Base-by-base conservation (phyloP, 1,140 invertebrate species). In the Agrilus planipennis region DNA sequence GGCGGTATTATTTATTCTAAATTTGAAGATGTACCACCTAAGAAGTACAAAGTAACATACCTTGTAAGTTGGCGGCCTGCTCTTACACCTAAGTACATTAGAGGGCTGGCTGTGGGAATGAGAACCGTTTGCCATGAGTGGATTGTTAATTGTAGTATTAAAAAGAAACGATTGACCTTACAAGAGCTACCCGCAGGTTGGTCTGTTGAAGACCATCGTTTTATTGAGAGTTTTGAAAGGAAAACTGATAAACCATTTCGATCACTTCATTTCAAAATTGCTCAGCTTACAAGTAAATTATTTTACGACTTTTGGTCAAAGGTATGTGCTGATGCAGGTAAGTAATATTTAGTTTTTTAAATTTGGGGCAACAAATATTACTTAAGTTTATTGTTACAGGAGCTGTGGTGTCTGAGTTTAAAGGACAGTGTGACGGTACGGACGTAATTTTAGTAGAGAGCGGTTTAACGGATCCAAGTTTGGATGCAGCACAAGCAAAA, bases 11-110 rank as follows among this genome's bases (percentile, higher is more conserved):
- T 29, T 4, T 29, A 12, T 29, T 11, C n/a, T 29, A 29, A 29
- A 29, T 29, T 29, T 29, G 28, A 29, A 29, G 28, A 29, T 29
- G 28, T 29, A 3, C 28, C n/a, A 12, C 28, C 28, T 6, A 29
- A 3, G n/a, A 3, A n/a, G 15, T 29, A 29, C 15, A n/a, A 15
- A 12, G n/a, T 12, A 4, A 29, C 28, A 29, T 29, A 29, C 15
- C 15, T 29, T 12, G 11, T 29, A 3, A 29, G 11, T 4, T 12
- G 15, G 4, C 4, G 28, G 15, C 28, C 28, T 3, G n/a, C 11
- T 15, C 11, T 29, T 4, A 29, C 28, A 4, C 28, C 28, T n/a
- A 29, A 29, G 15, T 29, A 29, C 28, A 12, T 29, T 11, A 29
- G n/a, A 15, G n/a, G 28, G n/a, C 28, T 29, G 15, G 28, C 28